Conservation (phyloP, 2,888 invertebrate genomes). For the Netelia fuscicornis region DNA sequence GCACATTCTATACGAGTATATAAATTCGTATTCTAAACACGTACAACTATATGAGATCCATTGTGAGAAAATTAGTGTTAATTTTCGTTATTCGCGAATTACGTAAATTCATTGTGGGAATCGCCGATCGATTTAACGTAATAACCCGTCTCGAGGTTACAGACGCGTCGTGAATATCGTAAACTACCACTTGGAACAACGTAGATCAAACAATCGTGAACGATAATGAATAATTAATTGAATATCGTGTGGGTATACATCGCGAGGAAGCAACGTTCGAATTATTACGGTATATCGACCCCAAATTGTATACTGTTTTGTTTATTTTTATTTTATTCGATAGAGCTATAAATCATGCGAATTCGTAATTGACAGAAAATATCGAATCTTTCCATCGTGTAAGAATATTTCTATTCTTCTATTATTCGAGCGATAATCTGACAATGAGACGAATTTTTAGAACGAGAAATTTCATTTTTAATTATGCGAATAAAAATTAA, state of each 20-base stretch:
- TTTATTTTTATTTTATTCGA: too few species aligned
- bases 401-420: too few species aligned
- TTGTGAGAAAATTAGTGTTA: constrained; percentile 20
- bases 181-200: not conserved
- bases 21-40: not conserved
- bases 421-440: too few species aligned
- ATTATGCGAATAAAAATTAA: too few species aligned
- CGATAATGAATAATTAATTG: not conserved
- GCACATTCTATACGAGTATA: not conserved
- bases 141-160: not conserved
- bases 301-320: too few species aligned
- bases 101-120: constrained; percentile 16
- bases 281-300: not conserved
- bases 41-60: not conserved
- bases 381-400: too few species aligned
- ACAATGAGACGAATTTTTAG: too few species aligned
- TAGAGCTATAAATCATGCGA: too few species aligned
- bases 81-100: constrained; percentile 7
- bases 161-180: not conserved
- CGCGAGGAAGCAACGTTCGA: not conserved
- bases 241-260: not conserved
- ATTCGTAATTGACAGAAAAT: too few species aligned
- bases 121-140: not conserved
- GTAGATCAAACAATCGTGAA: not conserved
- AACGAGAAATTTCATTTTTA: too few species aligned